These are phyloP conservation scores for Morbakka virulenta DNA, from an alignment of 30 jellyfish, hydroid and myxozoan species.

Conservation along the genomic window DNA sequence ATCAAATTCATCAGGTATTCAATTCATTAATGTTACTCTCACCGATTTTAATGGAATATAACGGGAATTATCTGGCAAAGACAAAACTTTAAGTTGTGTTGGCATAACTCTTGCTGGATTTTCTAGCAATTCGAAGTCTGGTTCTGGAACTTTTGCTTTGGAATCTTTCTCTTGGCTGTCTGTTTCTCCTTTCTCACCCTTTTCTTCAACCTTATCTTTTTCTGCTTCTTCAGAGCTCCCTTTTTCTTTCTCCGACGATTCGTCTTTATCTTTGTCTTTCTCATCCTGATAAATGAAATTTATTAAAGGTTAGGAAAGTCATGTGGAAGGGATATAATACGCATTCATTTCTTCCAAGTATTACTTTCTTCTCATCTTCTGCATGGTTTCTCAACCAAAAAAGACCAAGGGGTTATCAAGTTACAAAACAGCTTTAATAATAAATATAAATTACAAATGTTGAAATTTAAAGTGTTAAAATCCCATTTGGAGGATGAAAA, in stretches of 20 bases:
- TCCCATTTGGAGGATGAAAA: too few relatives aligned
- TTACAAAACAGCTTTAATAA: too few relatives aligned
- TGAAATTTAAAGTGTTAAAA: too few relatives aligned
- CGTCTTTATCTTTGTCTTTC: constrained; percentile 73
- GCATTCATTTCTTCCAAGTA: too few relatives aligned
- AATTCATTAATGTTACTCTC: constrained; percentile 9
- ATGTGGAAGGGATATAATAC: too few relatives aligned
- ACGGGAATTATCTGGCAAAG: constrained; percentile 60
- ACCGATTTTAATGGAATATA: constrained; percentile 81
- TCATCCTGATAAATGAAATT: constrained; percentile 49
- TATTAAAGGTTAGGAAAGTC: too few relatives aligned
- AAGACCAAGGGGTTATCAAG: too few relatives aligned
- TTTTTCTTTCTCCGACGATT: constrained; percentile 30
- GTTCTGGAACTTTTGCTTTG: constrained; percentile 54
- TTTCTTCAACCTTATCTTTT: constrained; percentile 44
- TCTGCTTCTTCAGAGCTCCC: constrained; percentile 21
- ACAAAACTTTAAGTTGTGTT: constrained; percentile 72
- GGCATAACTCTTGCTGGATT: constrained; percentile 97
- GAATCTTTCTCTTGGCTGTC: constrained; percentile 38
- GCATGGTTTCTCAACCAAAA: too few relatives aligned
- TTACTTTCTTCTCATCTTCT: too few relatives aligned
- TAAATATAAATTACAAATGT: too few relatives aligned
- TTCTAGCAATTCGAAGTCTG: constrained; percentile 88
- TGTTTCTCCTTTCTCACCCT: constrained; percentile 41
- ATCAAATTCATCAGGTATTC: not conserved